Percentiles rank a stretch among this genome's conserved stretches.
phyloP scores from a whole-genome alignment of 1,140 invertebrate genomes.

The Babylonia areolata region DNA sequence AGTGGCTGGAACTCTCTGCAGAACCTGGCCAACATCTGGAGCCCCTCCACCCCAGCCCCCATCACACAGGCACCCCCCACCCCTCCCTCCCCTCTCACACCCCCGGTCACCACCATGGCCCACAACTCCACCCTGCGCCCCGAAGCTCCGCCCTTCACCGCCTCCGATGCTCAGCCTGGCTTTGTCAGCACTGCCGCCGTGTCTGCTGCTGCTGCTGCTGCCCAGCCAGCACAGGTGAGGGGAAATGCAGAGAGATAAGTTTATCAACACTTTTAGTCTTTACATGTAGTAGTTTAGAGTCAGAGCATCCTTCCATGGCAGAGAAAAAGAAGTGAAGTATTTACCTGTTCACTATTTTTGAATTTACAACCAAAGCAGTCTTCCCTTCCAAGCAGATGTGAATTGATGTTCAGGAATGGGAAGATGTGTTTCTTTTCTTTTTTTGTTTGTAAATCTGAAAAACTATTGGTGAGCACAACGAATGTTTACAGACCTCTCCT shows the following conservation, averaged over 20 bases:
- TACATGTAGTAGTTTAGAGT: too few species aligned
- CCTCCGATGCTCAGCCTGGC: background rate
- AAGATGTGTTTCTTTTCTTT: too few species aligned
- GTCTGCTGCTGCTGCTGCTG: background rate
- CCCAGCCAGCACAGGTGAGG: background rate
- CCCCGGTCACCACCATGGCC: background rate
- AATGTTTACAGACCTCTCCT: too few species aligned
- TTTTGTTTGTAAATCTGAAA: too few species aligned
- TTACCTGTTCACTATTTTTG: too few species aligned
- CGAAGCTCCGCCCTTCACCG: slow-evolving; percentile 23
- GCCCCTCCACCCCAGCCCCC: slow-evolving; percentile 31
- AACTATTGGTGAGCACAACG: too few species aligned
- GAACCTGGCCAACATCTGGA: slow-evolving; percentile 62
- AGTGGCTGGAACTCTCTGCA: slow-evolving; percentile 69
- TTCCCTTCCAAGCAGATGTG: too few species aligned
- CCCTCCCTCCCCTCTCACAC: background rate
- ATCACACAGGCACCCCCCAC: slow-evolving; percentile 22
- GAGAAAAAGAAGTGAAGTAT: too few species aligned
- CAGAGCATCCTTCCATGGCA: too few species aligned
- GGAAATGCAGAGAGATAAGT: background rate
- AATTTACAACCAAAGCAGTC: too few species aligned
- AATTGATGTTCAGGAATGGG: too few species aligned
- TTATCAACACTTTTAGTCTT: too few species aligned
- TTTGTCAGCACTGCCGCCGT: slow-evolving; percentile 20
- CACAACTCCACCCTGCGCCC: slow-evolving; percentile 5